phyloP scores from a whole-genome alignment of 2,888 invertebrate species.

The Schizaphis graminum region DNA sequence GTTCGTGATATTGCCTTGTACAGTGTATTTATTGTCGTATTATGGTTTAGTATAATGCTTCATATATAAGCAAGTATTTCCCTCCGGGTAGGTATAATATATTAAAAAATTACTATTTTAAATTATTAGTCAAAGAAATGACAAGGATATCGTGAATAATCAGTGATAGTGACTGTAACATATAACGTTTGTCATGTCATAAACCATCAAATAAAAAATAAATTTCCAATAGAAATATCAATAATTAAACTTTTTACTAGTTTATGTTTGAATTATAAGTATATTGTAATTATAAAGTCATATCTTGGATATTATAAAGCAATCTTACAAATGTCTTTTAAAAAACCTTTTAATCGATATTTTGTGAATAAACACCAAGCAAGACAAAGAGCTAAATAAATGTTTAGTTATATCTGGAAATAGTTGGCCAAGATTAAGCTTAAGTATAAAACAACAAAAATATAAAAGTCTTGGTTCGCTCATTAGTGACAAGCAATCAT shows the following conservation, averaged over 20 bases:
- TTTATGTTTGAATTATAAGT: neutral
- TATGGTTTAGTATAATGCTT: no score
- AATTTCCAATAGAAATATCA: neutral
- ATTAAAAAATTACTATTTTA: neutral
- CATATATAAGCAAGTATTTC: no score
- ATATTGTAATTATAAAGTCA: neutral
- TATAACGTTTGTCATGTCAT: neutral
- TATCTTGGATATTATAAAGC: neutral
- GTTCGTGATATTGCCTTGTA: neutral
- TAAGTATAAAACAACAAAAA: neutral
- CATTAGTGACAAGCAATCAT: no score
- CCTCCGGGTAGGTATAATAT: no score
- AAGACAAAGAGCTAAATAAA: no score
- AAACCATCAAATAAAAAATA: neutral
- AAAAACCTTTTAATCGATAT: neutral
- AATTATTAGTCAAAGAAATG: neutral
- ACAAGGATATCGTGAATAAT: neutral
- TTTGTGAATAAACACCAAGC: neutral
- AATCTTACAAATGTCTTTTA: neutral
- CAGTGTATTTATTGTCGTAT: no score
- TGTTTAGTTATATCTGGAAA: no score
- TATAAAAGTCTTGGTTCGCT: neutral
- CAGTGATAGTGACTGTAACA: neutral
- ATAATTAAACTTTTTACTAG: neutral
- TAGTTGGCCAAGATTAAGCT: neutral